Evolutionary conservation across 2,888 invertebrate species (phyloP), one percentile per base, ranked within the genome.

Genomic region (Portevinia maculata): DNA sequence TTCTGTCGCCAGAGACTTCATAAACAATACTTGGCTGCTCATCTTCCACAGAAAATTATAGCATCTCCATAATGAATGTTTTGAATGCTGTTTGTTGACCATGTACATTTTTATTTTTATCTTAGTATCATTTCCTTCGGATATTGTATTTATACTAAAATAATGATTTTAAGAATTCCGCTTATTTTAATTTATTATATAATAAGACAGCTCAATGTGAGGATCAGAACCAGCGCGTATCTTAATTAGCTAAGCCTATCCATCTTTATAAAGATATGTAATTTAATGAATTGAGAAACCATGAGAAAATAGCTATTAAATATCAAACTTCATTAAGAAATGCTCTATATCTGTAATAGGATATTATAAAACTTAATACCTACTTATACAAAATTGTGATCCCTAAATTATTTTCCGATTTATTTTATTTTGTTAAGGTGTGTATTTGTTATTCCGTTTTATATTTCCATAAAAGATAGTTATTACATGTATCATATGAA

Each of bases 1-100:
- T 97, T 97, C 89, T 97, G 97, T 89, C 94, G 94, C 86, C 97
- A 97, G 88, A 92, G 97, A 87, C 92, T 97, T 15, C 94, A 97
- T 87, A 93, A 94, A 89, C 97, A 97, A 87, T 93, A 95, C 78
- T 91, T 94, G 74, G 96, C 96, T 0, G 91, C 96, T 0, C 92
- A 94, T 87, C 92, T 90, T 67, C 89, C 89, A 0, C 88, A 89
- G 11, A 86, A 86, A 73, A 87, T 88, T 62, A 85, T 88, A 34
- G 73, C 84, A 46, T 70, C 34, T 62, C 85, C 78, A 53, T 73
- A 73, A 64, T 37, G 6, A 15, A 5, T 28, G 0, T 11, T 7
- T 11, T 11, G n/a, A 52, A 67, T 39, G 50, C 53, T 69, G 52
- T 15, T 50, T 53, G 39, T 62, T 74, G 62, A 44, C 46, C 34